These are phyloP conservation scores for Pegoplata infirma DNA, from an alignment of 2,888 invertebrate species.

Conservation along the genomic window DNA sequence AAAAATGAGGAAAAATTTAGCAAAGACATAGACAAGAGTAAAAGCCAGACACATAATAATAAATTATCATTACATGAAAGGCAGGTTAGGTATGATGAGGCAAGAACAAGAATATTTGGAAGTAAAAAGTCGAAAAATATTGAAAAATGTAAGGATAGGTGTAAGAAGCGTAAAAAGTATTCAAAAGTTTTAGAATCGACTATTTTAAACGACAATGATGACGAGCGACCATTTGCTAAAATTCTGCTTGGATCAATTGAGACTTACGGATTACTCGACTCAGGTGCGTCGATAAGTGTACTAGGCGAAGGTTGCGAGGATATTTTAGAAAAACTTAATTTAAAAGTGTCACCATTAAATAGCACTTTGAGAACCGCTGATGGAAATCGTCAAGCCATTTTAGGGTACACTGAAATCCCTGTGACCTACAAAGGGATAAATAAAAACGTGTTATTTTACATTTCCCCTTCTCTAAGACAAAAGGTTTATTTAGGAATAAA, in stretches of 20 bases:
- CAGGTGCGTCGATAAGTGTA: background rate
- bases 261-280: background rate
- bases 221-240: background rate
- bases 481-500: too few species aligned
- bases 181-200: background rate
- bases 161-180: background rate
- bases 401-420: background rate
- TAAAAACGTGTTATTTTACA: background rate
- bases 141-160: background rate
- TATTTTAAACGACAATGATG: background rate
- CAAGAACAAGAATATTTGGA: background rate
- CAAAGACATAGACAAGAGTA: too few species aligned
- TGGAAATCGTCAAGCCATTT: background rate
- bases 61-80: background rate
- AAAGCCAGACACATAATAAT: too few species aligned
- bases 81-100: background rate
- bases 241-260: background rate
- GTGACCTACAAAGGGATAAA: background rate
- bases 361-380: background rate
- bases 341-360: background rate
- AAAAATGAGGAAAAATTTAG: too few species aligned
- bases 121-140: background rate
- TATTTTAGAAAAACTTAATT: background rate
- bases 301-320: background rate
- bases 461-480: background rate